Conservation (phyloP, 2,113 vertebrate genomes). For the Corynorhinus townsendii region DNA sequence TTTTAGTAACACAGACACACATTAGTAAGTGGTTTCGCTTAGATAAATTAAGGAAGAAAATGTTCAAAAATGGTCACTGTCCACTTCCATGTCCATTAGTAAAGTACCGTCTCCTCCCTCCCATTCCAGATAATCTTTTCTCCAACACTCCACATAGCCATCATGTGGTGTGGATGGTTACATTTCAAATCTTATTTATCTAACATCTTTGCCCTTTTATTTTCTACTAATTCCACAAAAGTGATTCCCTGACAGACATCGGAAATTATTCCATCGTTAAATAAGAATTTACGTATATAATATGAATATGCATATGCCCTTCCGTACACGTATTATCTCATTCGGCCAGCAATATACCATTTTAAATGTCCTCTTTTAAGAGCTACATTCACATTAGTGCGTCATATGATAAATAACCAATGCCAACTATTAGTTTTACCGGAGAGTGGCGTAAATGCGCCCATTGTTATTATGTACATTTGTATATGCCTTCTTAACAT, state of each 20-base stretch:
- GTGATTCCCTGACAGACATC: not conserved
- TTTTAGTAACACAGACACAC: not conserved
- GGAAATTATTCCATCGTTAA: not conserved
- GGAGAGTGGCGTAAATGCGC: not conserved
- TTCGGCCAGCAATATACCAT: not conserved
- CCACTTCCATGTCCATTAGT: not conserved
- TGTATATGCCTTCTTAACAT: not conserved
- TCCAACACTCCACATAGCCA: not conserved
- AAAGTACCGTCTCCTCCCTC: not conserved
- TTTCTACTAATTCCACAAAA: conserved; percentile 17
- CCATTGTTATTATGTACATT: not conserved
- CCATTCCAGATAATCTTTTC: not conserved
- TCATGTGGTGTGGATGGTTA: not conserved
- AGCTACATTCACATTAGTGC: conserved; percentile 11
- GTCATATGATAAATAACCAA: not conserved
- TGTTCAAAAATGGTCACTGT: not conserved
- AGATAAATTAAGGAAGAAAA: conserved; percentile 26
- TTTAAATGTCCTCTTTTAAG: not conserved
- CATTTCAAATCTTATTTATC: not conserved
- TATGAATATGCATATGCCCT: not conserved
- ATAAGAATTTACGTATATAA: not conserved
- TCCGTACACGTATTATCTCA: not conserved
- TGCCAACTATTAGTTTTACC: not conserved
- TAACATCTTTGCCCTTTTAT: conserved; percentile 8
- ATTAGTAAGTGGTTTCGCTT: not conserved